phyloP scores from a whole-genome alignment of 2,113 vertebrate genomes.

The Isichthys henryi region DNA sequence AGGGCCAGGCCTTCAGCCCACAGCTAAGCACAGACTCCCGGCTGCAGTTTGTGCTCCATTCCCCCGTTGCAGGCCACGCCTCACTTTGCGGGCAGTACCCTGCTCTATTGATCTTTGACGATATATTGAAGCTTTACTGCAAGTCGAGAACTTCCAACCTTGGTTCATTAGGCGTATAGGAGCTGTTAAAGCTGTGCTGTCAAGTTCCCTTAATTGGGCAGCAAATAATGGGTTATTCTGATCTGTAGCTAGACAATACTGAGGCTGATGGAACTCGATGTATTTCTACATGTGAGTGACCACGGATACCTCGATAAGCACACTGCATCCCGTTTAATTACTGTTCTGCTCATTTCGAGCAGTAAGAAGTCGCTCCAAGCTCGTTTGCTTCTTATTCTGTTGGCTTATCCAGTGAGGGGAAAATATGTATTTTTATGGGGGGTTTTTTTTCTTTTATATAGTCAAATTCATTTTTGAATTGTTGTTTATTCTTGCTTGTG shows the following conservation, averaged over 20 bases:
- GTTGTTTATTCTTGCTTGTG: constrained; percentile 17
- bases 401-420: background rate
- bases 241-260: background rate
- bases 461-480: constrained; percentile 5
- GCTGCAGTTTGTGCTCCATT: background rate
- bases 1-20: background rate
- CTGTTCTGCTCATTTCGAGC: background rate
- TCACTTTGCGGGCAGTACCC: background rate
- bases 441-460: background rate
- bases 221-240: background rate
- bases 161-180: background rate
- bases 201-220: background rate
- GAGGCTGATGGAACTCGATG: background rate
- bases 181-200: background rate
- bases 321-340: constrained; percentile 11
- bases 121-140: background rate
- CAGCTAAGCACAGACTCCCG: background rate
- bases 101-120: background rate
- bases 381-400: background rate
- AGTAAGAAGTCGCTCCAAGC: background rate
- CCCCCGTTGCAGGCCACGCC: background rate
- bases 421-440: background rate
- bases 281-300: constrained; percentile 1
- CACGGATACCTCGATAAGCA: constrained; percentile 3
- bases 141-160: background rate